phyloP scores from a whole-genome alignment of 2,113 vertebrate species.

The Peromyscus californicus region DNA sequence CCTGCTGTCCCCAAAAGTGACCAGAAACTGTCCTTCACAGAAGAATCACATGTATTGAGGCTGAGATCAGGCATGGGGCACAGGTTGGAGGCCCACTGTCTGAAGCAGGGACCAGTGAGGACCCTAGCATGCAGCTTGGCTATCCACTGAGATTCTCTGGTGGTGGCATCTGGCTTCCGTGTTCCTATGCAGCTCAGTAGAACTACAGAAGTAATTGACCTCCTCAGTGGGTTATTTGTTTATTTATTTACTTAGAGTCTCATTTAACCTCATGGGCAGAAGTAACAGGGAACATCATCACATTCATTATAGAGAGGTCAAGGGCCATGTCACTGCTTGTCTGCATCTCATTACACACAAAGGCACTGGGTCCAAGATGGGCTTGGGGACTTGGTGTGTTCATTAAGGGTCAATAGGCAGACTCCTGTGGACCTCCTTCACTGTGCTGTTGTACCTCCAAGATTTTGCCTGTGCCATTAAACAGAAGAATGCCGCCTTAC shows the following conservation, averaged over 20 bases:
- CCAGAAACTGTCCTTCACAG: slow-evolving; percentile 47
- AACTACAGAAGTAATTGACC: not conserved
- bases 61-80: rapidly evolving
- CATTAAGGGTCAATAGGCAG: not conserved
- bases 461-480: not conserved
- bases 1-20: slow-evolving; percentile 30
- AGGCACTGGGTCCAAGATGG: not conserved
- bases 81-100: rapidly evolving
- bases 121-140: rapidly evolving
- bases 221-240: not conserved
- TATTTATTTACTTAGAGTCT: slow-evolving; percentile 45
- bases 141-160: rapidly evolving
- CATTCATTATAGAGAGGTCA: slow-evolving; percentile 57
- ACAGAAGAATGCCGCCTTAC: not conserved
- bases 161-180: rapidly evolving
- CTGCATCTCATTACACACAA: slow-evolving; percentile 65
- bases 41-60: not conserved
- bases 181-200: not conserved
- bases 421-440: not conserved
- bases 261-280: slow-evolving; percentile 3
- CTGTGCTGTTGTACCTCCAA: rapidly evolving
- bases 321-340: slow-evolving; percentile 52
- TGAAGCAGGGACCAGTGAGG: rapidly evolving
- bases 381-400: not conserved
- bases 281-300: slow-evolving; percentile 7